These are phyloP conservation scores for Philopedon plagiatum DNA, from an alignment of 2,888 invertebrate genomes.

Conservation along the genomic window DNA sequence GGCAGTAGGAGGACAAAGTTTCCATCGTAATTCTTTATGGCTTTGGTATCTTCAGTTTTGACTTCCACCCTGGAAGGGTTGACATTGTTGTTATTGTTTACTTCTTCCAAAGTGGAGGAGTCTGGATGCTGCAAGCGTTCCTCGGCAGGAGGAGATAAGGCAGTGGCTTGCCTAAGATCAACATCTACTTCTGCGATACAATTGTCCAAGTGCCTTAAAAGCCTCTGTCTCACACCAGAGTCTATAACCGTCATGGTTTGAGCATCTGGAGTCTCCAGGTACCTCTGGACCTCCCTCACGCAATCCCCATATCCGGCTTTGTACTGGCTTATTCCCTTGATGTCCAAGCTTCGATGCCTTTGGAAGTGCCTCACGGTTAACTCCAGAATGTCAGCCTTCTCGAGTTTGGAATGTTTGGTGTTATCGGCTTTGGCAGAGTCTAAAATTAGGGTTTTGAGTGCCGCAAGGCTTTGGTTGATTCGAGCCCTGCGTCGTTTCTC, in stretches of 20 bases:
- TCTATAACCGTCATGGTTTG: constrained; percentile 74
- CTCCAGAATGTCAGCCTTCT: constrained; percentile 89
- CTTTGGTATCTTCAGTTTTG: constrained; percentile 64
- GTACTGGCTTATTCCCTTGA: constrained; percentile 76
- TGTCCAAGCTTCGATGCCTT: constrained; percentile 78
- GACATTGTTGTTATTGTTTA: constrained; percentile 57
- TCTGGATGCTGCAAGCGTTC: constrained; percentile 64
- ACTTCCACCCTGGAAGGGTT: constrained; percentile 25
- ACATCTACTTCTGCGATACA: constrained; percentile 76
- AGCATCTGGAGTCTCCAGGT: constrained; percentile 75
- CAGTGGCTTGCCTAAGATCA: constrained; percentile 64
- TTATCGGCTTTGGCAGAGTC: constrained; percentile 79
- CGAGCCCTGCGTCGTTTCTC: constrained; percentile 82
- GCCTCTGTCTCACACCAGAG: constrained; percentile 73
- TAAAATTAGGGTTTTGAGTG: constrained; percentile 80
- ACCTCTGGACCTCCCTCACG: constrained; percentile 75
- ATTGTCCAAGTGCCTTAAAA: constrained; percentile 74
- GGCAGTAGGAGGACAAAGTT: constrained; percentile 76
- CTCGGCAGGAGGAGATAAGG: constrained; percentile 48
- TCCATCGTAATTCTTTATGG: constrained; percentile 72
- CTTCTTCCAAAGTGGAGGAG: constrained; percentile 65
- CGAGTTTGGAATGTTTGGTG: constrained; percentile 85
- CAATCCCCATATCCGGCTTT: constrained; percentile 79
- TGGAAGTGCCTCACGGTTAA: constrained; percentile 87
- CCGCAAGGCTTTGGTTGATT: constrained; percentile 82